Percentiles rank a stretch among this genome's conserved stretches.
phyloP scores from a whole-genome alignment of 2,888 invertebrate genomes.

The Platycheirus rosarum region DNA sequence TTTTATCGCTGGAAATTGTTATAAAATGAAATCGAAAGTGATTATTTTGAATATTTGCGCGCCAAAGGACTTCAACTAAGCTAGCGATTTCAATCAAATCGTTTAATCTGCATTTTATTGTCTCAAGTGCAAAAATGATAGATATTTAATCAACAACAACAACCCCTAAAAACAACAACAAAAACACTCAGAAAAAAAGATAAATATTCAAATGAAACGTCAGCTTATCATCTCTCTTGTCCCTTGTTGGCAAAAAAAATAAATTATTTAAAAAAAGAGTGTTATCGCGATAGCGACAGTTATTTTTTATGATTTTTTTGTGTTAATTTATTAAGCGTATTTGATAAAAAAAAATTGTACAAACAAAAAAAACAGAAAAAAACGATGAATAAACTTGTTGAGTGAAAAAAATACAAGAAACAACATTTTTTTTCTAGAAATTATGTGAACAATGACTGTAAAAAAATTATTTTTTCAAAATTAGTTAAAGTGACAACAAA shows the following conservation, averaged over 20 bases:
- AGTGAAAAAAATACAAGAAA: neutral
- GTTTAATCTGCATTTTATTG: neutral
- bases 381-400: slow-evolving; percentile 41
- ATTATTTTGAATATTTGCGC: slow-evolving; percentile 49
- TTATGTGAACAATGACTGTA: slow-evolving; percentile 1
- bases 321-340: slow-evolving; percentile 7
- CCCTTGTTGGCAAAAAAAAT: slow-evolving; percentile 32
- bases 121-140: slow-evolving; percentile 9
- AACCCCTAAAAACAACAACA: neutral
- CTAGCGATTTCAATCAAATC: neutral
- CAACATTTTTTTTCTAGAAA: slow-evolving; percentile 2
- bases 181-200: slow-evolving; percentile 8
- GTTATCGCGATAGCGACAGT: slow-evolving; percentile 67
- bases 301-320: slow-evolving; percentile 21
- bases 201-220: slow-evolving; percentile 42
- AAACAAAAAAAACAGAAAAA: slow-evolving; percentile 21
- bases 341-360: slow-evolving; percentile 52
- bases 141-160: slow-evolving; percentile 27
- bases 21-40: slow-evolving; percentile 51
- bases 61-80: slow-evolving; percentile 54
- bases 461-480: neutral
- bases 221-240: slow-evolving; percentile 43
- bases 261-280: slow-evolving; percentile 32
- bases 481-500: neutral
- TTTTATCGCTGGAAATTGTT: slow-evolving; percentile 7